Evolutionary conservation across 1,140 invertebrate species (phyloP).

Genomic region (Plectrocnemia conspersa): DNA sequence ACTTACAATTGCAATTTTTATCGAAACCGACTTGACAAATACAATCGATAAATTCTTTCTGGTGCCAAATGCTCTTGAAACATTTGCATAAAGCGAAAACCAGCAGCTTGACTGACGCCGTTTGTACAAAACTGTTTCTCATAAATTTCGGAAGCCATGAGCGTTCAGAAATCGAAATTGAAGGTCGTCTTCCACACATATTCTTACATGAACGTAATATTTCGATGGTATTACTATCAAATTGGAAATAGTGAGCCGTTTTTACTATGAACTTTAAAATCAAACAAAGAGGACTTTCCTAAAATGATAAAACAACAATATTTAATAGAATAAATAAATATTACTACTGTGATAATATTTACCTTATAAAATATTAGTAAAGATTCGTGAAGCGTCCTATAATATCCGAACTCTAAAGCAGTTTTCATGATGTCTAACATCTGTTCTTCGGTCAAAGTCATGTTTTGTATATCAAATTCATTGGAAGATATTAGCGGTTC

Average conservation of each 20-base stretch:
- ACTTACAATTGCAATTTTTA: slow-evolving; percentile 52
- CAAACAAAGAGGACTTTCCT: slow-evolving; percentile 56
- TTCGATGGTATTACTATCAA: slow-evolving; percentile 36
- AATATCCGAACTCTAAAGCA: slow-evolving; percentile 50
- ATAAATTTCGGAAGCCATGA: slow-evolving; percentile 55
- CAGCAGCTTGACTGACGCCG: slow-evolving; percentile 49
- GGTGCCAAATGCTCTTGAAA: slow-evolving; percentile 53
- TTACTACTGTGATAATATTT: slow-evolving; percentile 38
- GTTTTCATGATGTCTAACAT: slow-evolving; percentile 51
- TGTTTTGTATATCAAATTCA: slow-evolving; percentile 39
- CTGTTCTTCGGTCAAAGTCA: slow-evolving; percentile 37
- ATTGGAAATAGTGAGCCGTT: slow-evolving; percentile 24
- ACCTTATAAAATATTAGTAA: slow-evolving; percentile 62
- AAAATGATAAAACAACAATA: slow-evolving; percentile 36
- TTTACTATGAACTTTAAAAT: slow-evolving; percentile 46
- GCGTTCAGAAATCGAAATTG: slow-evolving; percentile 37
- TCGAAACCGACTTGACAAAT: slow-evolving; percentile 50
- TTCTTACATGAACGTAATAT: slow-evolving; percentile 40
- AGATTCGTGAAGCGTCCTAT: slow-evolving; percentile 54
- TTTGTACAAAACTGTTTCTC: slow-evolving; percentile 38
- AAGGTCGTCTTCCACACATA: slow-evolving; percentile 38
- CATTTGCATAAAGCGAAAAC: slow-evolving; percentile 50
- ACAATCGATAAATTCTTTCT: slow-evolving; percentile 53
- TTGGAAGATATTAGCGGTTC: slow-evolving; percentile 41
- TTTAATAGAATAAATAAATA: too few species aligned